Evolutionary conservation across 2,113 vertebrate genomes (phyloP), one percentile per base, ranked within the genome.

Genomic region (Paramormyrops kingsleyae): DNA sequence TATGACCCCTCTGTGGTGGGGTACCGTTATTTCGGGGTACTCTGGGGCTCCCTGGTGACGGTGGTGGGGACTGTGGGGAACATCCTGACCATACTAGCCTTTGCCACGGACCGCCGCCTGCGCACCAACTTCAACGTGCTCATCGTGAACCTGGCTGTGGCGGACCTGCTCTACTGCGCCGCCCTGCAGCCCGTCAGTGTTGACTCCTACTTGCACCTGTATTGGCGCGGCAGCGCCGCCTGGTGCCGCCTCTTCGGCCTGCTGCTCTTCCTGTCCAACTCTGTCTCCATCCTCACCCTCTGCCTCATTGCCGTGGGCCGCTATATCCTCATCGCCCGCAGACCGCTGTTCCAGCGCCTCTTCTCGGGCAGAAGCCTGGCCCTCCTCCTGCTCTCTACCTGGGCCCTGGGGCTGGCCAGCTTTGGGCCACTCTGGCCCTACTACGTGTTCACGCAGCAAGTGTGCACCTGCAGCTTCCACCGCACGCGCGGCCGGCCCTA

Each of bases 391-490:
- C 83, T 92, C 77, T 92, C 92, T 87, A 93, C 95, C 1, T 98
- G 97, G 97, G 93, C 90, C 0, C 50, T 97, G 0, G 96, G 95
- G 0, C 62, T 96, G 66, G 94, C 90, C 88, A 97, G 97, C 94
- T 98, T 97, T 21, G 93, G 88, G 17, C 97, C 97, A 0, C 95
- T 97, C 12, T 98, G 97, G 97, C 17, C 90, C 0, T 92, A 96
- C 31, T 98, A 95, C 0, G 92, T 95, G n/a, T 95, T 98, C 39
- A 96, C 97, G 35, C 95, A 96, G 0, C 93, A 97, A 31, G 97
- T 98, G 46, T 98, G 97, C 92, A 97, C 97, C 21, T 98, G 97
- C 93, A 98, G 97, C 91, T 98, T 98, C 92, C 95, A 98, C 90
- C 96, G 97, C 1, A 93, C 94, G 3, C 90, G n/a, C 62, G 96